phyloP scores from a whole-genome alignment of 2,888 invertebrate genomes.

The Eumerus sabulonum region DNA sequence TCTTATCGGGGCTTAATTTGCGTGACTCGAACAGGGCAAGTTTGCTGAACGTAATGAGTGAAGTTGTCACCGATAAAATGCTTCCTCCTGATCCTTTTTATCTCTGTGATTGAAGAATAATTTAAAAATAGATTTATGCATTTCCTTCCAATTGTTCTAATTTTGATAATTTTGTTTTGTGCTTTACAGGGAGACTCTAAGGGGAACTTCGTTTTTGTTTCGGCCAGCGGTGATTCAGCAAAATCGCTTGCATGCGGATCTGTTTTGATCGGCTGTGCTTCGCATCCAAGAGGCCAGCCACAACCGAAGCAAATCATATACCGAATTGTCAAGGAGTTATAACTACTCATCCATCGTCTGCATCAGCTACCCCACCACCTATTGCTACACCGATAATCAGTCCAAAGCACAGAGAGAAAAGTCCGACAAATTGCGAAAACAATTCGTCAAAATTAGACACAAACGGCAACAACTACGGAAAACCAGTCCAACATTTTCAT shows the following conservation, averaged over 20 bases:
- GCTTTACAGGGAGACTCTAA: constrained; percentile 73
- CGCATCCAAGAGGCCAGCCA: constrained; percentile 90
- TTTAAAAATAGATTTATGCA: too few species aligned
- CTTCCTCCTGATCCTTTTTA: too few species aligned
- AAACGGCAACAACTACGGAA: constrained; percentile 56
- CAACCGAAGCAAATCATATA: constrained; percentile 71
- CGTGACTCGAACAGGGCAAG: too few species aligned
- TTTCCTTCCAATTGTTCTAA: too few species aligned
- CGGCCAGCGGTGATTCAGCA: constrained; percentile 73
- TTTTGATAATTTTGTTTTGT: constrained; percentile 34
- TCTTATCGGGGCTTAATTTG: constrained; percentile 39
- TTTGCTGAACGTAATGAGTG: too few species aligned
- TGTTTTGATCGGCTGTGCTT: constrained; percentile 94
- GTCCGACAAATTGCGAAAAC: constrained; percentile 45
- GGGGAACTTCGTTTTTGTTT: constrained; percentile 71
- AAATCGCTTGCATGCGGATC: constrained; percentile 92
- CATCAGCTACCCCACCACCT: constrained; percentile 26
- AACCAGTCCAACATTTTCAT: constrained; percentile 53
- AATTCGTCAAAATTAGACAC: constrained; percentile 49
- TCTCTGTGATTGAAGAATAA: too few species aligned
- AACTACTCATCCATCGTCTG: constrained; percentile 56
- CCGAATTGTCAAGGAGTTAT: constrained; percentile 65
- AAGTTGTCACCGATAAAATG: too few species aligned
- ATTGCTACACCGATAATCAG: constrained; percentile 25
- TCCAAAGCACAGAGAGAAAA: constrained; percentile 48